Evolutionary conservation across 2,888 invertebrate genomes (phyloP).

Genomic region (Leptinotarsa peninsularis): DNA sequence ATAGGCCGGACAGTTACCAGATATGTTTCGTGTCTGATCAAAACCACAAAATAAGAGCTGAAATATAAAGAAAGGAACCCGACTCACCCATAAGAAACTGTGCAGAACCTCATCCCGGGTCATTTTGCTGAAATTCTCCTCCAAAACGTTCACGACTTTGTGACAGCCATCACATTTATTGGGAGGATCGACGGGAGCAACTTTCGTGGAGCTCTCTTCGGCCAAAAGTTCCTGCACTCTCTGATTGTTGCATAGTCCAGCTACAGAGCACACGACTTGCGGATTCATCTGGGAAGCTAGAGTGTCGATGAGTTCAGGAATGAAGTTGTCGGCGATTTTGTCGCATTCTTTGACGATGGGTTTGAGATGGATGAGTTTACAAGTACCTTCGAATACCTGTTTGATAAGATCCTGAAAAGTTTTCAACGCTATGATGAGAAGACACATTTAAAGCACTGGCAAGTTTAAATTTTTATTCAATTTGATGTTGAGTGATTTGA

Average conservation of each 20-base stretch:
- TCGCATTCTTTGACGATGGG: conserved; percentile 80
- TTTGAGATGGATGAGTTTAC: conserved; percentile 82
- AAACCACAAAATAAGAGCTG: too few species aligned
- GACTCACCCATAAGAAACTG: conserved; percentile 68
- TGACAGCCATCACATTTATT: conserved; percentile 68
- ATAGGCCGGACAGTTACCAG: too few species aligned
- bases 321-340: conserved; percentile 84
- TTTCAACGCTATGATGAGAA: not conserved
- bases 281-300: conserved; percentile 93
- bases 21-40: too few species aligned
- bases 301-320: conserved; percentile 88
- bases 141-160: conserved; percentile 68
- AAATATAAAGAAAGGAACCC: not conserved
- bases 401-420: conserved; percentile 79
- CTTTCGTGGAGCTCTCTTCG: conserved; percentile 62
- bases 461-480: too few species aligned
- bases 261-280: conserved; percentile 86
- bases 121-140: conserved; percentile 70
- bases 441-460: not conserved
- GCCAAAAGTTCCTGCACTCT: conserved; percentile 75
- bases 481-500: too few species aligned
- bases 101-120: conserved; percentile 71
- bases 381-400: conserved; percentile 89
- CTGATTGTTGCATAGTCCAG: conserved; percentile 87
- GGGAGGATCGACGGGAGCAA: conserved; percentile 15